Percentiles rank a stretch among this genome's conserved stretches.
phyloP scores from a whole-genome alignment of 2,888 invertebrate genomes.

The Zeuzera pyrina region DNA sequence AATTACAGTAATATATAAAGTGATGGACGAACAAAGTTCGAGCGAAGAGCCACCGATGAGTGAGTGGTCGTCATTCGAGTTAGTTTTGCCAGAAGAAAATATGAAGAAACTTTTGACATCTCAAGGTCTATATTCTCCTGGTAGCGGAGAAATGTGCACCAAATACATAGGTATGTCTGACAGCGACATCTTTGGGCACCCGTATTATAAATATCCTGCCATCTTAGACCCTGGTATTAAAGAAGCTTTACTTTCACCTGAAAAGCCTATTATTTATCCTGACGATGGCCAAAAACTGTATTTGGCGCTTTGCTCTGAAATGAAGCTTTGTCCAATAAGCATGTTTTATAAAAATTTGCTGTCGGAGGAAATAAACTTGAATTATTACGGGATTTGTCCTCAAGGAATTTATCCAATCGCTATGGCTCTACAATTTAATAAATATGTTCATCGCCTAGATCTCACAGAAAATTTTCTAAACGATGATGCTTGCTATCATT shows the following conservation, averaged over 20 bases:
- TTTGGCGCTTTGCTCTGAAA: slow-evolving; percentile 27
- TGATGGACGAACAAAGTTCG: slow-evolving; percentile 14
- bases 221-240: slow-evolving; percentile 33
- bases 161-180: slow-evolving; percentile 28
- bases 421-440: slow-evolving; percentile 28
- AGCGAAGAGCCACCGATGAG: slow-evolving; percentile 23
- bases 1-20: neutral
- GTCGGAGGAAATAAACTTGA: slow-evolving; percentile 25
- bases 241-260: slow-evolving; percentile 22
- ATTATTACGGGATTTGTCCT: slow-evolving; percentile 29
- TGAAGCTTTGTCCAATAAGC: slow-evolving; percentile 25
- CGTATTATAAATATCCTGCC: slow-evolving; percentile 28
- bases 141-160: slow-evolving; percentile 29
- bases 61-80: slow-evolving; percentile 30
- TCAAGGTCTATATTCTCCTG: slow-evolving; percentile 23
- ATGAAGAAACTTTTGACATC: slow-evolving; percentile 18
- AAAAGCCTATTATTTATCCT: slow-evolving; percentile 18
- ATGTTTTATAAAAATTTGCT: slow-evolving; percentile 27
- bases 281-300: slow-evolving; percentile 33
- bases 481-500: slow-evolving; percentile 34
- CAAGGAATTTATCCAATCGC: slow-evolving; percentile 31
- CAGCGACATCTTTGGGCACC: slow-evolving; percentile 24
- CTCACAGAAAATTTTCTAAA: slow-evolving; percentile 31
- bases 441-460: slow-evolving; percentile 22
- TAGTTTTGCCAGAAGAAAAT: slow-evolving; percentile 17